Percentiles rank a stretch among this genome's conserved stretches.
phyloP scores from a whole-genome alignment of 2,888 invertebrate genomes.

The Agrotis ipsilon region DNA sequence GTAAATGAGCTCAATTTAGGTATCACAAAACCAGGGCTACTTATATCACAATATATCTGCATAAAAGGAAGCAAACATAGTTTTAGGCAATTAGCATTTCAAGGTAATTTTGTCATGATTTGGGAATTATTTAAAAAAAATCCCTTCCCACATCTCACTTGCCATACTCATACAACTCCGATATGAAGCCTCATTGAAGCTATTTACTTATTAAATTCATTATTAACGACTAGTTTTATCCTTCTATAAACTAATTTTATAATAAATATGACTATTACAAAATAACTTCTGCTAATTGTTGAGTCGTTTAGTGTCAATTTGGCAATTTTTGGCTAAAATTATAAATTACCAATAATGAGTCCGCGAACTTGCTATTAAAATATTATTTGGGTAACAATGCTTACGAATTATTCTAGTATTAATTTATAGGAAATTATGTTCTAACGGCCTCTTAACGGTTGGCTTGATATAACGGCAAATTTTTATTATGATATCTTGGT shows the following conservation, averaged over 20 bases:
- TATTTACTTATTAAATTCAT: slow-evolving; percentile 66
- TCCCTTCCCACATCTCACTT: slow-evolving; percentile 23
- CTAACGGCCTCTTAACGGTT: slow-evolving; percentile 12
- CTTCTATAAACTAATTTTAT: slow-evolving; percentile 74
- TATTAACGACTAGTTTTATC: slow-evolving; percentile 78
- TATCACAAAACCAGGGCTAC: slow-evolving; percentile 27
- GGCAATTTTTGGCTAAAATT: slow-evolving; percentile 89
- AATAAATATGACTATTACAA: slow-evolving; percentile 77
- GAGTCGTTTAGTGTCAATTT: slow-evolving; percentile 81
- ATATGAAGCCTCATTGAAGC: slow-evolving; percentile 80
- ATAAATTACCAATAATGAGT: slow-evolving; percentile 73
- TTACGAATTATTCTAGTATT: slow-evolving; percentile 6
- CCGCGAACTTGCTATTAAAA: slow-evolving; percentile 16
- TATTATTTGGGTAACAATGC: slow-evolving; percentile 27
- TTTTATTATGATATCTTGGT: slow-evolving; percentile 13
- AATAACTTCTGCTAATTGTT: slow-evolving; percentile 76
- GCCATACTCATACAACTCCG: slow-evolving; percentile 59
- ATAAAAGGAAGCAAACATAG: slow-evolving; percentile 29
- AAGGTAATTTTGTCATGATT: slow-evolving; percentile 27
- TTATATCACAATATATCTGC: slow-evolving; percentile 28
- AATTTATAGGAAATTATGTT: neutral
- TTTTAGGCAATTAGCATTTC: slow-evolving; percentile 23
- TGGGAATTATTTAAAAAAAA: slow-evolving; percentile 21
- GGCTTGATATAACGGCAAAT: neutral
- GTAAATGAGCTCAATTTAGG: slow-evolving; percentile 46